Evolutionary conservation across 2,113 vertebrate genomes (phyloP), one percentile per base, ranked within the genome.

Genomic region (Ictidomys tridecemlineatus): DNA sequence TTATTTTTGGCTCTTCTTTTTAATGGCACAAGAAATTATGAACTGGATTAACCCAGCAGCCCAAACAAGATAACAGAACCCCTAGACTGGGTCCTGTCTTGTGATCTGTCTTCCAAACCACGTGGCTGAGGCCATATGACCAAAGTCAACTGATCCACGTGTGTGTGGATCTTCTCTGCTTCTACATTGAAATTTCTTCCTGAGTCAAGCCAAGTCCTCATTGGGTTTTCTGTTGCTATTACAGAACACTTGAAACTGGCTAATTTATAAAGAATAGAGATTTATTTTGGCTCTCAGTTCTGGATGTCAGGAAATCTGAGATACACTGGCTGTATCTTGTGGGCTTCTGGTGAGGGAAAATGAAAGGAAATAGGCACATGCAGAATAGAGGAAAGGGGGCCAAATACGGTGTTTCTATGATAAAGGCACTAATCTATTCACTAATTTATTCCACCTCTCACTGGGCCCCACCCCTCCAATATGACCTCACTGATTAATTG

Each of bases 1-100:
- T 63, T n/a, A 67, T 56, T 90, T 53, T 94, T 53, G 32, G 32
- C 4, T 37, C 92, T 94, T 89, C 42, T 78, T 82, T 85, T 53
- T 24, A 79, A 93, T 70, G 12, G 22, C 42, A 20, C 26, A 82
- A 73, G 79, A 69, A 48, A 80, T 82, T 18, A 67, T 18, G 12
- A 53, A 91, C 79, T 6, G 53, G 22, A 92, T 74, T 45, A 91
- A 53, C 56, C 45, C n/a, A 45, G 24, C 16, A 37, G n/a, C 45
- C 28, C n/a, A 65, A 72, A 18, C 5, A 32, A 56, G 76, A 17
- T 4, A 72, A 58, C 4, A 16, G 0, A 26, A 53, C 26, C 1
- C 4, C 37, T 1, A 7, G 74, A 86, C 5, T 61, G 32, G 0
- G 4, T 42, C 69, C 34, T 24, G 42, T 53, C 63, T 69, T 20